Evolutionary conservation across 2,797 vertebrate species (phyloP).

Genomic region (Selene dorsalis): DNA sequence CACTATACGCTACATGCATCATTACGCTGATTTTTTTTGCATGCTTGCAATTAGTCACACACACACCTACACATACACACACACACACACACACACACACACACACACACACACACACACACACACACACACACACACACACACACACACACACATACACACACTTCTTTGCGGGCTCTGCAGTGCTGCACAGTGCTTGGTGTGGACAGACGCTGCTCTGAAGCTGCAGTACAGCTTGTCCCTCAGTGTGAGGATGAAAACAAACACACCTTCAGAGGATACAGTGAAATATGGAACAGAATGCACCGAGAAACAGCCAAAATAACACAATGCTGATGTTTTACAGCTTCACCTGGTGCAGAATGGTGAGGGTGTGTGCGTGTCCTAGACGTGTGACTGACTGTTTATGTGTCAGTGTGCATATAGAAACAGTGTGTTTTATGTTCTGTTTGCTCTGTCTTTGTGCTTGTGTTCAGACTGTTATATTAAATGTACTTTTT

Average conservation of each 20-base stretch:
- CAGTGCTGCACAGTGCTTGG: slow-evolving; percentile 48
- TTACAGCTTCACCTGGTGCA: slow-evolving; percentile 10
- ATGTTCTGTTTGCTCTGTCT: slow-evolving; percentile 15
- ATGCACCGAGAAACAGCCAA: slow-evolving; percentile 22
- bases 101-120: too few species aligned
- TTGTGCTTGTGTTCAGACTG: neutral
- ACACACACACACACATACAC: neutral
- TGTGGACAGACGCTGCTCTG: slow-evolving; percentile 24
- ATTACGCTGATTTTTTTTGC: neutral
- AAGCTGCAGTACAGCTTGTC: slow-evolving; percentile 48
- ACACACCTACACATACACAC: neutral
- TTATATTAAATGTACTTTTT: neutral
- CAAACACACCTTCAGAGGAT: slow-evolving; percentile 53
- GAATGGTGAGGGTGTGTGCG: neutral
- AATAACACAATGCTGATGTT: slow-evolving; percentile 33
- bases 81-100: neutral
- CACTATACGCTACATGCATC: neutral
- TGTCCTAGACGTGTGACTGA: neutral
- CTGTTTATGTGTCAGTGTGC: neutral
- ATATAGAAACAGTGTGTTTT: neutral
- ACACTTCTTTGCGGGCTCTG: slow-evolving; percentile 30
- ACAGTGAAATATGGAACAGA: slow-evolving; percentile 42
- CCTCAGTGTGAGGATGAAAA: slow-evolving; percentile 48
- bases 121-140: neutral
- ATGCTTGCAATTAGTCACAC: too few species aligned